Base-by-base conservation (phyloP, 2,113 vertebrate genomes). In the Zosterops pallidus region DNA sequence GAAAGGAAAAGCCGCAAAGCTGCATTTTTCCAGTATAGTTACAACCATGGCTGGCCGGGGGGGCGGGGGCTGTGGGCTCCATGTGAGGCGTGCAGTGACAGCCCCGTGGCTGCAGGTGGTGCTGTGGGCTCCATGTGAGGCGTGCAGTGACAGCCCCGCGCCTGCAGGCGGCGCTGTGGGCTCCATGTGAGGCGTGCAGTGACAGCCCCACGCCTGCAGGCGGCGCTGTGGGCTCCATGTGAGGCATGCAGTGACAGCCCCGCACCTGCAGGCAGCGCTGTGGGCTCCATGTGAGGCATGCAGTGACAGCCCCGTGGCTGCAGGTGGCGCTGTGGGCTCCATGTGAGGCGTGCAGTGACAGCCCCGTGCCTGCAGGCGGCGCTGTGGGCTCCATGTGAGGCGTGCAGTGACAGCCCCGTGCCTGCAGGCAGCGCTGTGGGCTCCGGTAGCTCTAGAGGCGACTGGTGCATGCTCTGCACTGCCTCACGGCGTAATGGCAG, bases 391-490 rank as follows among this genome's bases (percentile, higher is more conserved):
- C 63, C 21, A 37, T 37, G 37, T 37, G 37, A 37, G 37, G 37
- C 9, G n/a, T 14, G 50, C 37, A 18, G 37, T 22, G 46, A 14
- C 46, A 14, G 31, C 31, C 15, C 31, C 12, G 3, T 2, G 31
- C 22, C 69, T 19, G 50, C 69, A 25, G 39, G 69, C 3, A 24
- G 37, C 8, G 6, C 59, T 42, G 47, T 42, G 29, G 44, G 44
- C 28, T 9, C 1, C 0, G 35, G 44, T 1, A 2, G 6, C 37
- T 17, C 22, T 14, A 4, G 31, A 11, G 69, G 69, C 1, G 5
- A 3, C 20, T 3, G 35, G 3, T 2, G 3, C 19, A 4, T 2
- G 28, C 29, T 2, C 39, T 3, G 39, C 7, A 19, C 24, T 1
- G 1, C 5, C 2, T 14, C 24, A 9, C 8, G 31, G 28, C 3